Evolutionary conservation across 2,797 vertebrate genomes (phyloP).

Genomic region (Xenentodon cancila): DNA sequence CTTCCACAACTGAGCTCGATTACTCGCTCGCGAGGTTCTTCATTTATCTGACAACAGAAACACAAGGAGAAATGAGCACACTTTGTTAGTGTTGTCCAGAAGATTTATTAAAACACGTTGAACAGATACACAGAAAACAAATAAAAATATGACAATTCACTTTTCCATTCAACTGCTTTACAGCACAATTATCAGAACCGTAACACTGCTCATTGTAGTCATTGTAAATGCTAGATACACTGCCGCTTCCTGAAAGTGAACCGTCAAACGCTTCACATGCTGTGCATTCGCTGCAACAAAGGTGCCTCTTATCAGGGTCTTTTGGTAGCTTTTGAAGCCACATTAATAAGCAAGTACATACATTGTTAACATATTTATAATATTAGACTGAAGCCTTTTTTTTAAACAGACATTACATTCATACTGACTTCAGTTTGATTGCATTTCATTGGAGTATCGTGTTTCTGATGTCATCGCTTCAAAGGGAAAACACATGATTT

Average conservation of each 20-base stretch:
- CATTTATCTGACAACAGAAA: background rate
- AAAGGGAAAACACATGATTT: conserved; percentile 61
- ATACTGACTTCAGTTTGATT: conserved; percentile 88
- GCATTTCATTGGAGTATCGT: conserved; percentile 78
- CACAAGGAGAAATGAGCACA: conserved; percentile 2
- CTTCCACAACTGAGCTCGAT: conserved; percentile 4
- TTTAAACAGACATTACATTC: conserved; percentile 82
- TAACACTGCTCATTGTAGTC: conserved; percentile 61
- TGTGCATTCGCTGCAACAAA: conserved; percentile 79
- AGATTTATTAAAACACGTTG: conserved; percentile 98
- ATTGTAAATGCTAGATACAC: conserved; percentile 70
- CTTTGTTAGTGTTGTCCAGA: conserved; percentile 80
- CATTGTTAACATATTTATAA: conserved; percentile 82
- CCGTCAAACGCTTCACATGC: conserved; percentile 77
- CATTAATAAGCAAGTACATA: conserved; percentile 82
- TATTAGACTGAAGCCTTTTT: conserved; percentile 87
- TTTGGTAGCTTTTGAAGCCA: conserved; percentile 86
- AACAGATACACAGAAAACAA: conserved; percentile 94
- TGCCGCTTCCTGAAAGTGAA: conserved; percentile 63
- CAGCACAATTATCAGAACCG: conserved; percentile 77
- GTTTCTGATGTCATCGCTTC: conserved; percentile 68
- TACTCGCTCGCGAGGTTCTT: conserved; percentile 10
- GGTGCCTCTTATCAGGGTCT: conserved; percentile 79
- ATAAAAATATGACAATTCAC: conserved; percentile 85
- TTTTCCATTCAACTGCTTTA: conserved; percentile 79